Conservation (phyloP, 92 coral and sea anemone species). For the Anthopleura xanthogrammica region DNA sequence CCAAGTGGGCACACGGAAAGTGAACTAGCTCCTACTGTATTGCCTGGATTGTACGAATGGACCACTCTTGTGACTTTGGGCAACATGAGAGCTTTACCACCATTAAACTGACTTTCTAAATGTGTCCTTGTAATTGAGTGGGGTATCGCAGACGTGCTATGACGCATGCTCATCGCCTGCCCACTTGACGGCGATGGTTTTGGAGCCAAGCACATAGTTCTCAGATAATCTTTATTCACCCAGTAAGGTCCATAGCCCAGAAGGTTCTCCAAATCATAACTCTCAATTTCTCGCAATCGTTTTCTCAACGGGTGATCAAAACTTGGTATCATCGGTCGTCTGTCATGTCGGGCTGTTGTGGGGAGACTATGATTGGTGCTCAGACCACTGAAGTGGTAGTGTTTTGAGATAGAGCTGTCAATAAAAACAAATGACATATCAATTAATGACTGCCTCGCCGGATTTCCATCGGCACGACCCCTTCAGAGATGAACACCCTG, state of each 20-base stretch:
- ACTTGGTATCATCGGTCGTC: neutral
- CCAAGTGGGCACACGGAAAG: neutral
- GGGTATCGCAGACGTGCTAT: neutral
- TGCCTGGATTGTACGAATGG: neutral
- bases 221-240: slow-evolving; percentile 4
- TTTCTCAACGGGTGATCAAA: neutral
- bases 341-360: neutral
- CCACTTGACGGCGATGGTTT: neutral
- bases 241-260: slow-evolving; percentile 10
- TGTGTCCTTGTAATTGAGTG: neutral
- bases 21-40: neutral
- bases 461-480: no score
- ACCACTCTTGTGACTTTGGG: neutral
- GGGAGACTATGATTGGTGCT: neutral
- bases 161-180: neutral
- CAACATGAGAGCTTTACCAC: neutral
- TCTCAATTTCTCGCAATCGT: neutral
- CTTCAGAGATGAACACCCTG: no score
- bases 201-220: neutral
- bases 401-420: neutral
- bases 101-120: neutral
- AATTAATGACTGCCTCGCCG: neutral
- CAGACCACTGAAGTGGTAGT: neutral
- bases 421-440: neutral
- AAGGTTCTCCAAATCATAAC: neutral